Evolutionary conservation across 2,113 vertebrate species (phyloP), one percentile per base, ranked within the genome.

Genomic region (Melospiza georgiana): DNA sequence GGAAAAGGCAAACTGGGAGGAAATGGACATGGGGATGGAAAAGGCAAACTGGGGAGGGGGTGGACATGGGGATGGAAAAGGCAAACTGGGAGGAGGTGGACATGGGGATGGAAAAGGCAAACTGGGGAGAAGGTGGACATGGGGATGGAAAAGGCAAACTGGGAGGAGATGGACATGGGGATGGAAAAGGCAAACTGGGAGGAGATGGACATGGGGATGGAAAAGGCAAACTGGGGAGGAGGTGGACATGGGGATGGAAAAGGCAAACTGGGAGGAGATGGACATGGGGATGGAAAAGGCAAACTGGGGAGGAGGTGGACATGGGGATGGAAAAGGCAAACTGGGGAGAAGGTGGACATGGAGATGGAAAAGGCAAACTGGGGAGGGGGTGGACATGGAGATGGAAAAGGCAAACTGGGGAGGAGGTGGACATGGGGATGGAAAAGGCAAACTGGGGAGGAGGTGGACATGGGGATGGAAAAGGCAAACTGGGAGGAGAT

Each of bases 61-160:
- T 51, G 81, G 44, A 6, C 3, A 0, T 2, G 2, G 14, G 25
- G 46, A 21, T 46, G 65, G 41, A 43, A 43, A 43, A 43, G 41
- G 41, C 41, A 43, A 43, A 43, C 41, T 43, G 41, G 41, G 41
- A 41, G 41, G 14, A 15, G 41, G 2, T 41, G 41, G 41, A 41
- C 15, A 15, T 41, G 41, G 76, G 51, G 46, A 20, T 43, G 85
- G 62, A 41, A 41, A 41, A 21, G 49, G 59, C 1, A 27, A 59
- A 30, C 0, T 14, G 46, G 25, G 46, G 46, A 46, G 81, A 76
- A 57, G 82, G 3, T 51, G 81, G 43, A 6, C 4, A 0, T 2
- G 2, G 14, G 25, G 51, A 20, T 46, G 59, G n/a, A n/a, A n/a
- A n/a, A n/a, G n/a, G n/a, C n/a, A n/a, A n/a, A n/a, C n/a, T n/a